Base-by-base conservation (phyloP, 2,113 vertebrate species). In the Ophiodon elongatus region DNA sequence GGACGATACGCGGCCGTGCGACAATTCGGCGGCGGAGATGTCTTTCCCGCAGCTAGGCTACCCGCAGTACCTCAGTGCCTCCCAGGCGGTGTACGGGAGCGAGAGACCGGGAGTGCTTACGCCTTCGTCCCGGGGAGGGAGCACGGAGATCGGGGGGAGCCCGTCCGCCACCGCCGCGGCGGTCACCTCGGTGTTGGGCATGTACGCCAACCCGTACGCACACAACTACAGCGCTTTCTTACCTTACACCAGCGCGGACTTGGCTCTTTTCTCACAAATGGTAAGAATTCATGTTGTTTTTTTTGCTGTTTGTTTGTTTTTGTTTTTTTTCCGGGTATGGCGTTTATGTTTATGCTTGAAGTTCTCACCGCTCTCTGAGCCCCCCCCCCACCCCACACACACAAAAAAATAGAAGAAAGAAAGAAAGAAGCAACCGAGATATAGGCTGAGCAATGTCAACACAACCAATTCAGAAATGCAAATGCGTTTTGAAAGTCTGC, bases 231-330 rank as follows among this genome's bases (percentile, higher is more conserved):
- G 97, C 96, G 98, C 98, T 73, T 99, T 99, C 93, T 93, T 99
- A 88, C 98, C 98, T 60, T 99, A 99, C 94, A 97, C 97, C 94
- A 97, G 96, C 88, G 95, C 97, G 37, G 98, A 99, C 85, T 93
- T 99, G 94, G 96, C 97, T 93, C 97, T 99, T 87, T 99, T 99
- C 95, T 98, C 98, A 33, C 98, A 99, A 92, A 98, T 99, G 97
- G 98, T 99, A 95, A 98, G 97, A 59, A 71, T 23, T 23, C 0
- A 2, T 76, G 50, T 27, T 59, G 56, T 27, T 57, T 47, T 4
- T 17, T 47, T 23, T 23, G 8, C 9, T 10, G 50, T 23, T n/a
- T 21, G 13, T 50, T 1, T 15, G 14, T 25, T 27, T 65, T 43
- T 43, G 11, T n/a, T 25, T 64, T 9, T 39, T 25, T 63, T 37